Evolutionary conservation across 1,140 invertebrate genomes (phyloP).

Genomic region (Camponotus vicinus): DNA sequence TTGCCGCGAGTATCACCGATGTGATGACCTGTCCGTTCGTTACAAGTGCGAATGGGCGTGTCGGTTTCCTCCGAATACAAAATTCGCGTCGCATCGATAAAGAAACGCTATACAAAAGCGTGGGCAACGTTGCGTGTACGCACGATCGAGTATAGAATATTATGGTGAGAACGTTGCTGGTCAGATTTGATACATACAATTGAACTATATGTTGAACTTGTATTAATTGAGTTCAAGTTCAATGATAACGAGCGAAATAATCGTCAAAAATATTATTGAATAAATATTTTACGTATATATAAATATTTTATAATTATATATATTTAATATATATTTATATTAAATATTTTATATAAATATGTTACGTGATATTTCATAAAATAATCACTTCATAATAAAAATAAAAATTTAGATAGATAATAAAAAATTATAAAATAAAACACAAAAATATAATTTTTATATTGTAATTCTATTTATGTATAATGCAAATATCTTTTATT

Average conservation of each 20-base stretch:
- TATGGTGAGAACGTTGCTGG: neutral
- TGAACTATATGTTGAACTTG: neutral
- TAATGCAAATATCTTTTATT: neutral
- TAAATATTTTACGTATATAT: neutral
- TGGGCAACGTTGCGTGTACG: conserved; percentile 34
- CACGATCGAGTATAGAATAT: neutral
- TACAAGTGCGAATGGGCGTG: conserved; percentile 65
- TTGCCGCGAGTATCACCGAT: conserved; percentile 46
- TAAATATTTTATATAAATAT: neutral
- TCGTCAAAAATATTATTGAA: neutral
- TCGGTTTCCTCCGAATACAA: conserved; percentile 61
- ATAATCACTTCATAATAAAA: neutral
- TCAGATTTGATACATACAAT: neutral
- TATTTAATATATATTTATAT: no score
- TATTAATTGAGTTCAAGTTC: conserved; percentile 11
- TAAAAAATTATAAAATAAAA: no score
- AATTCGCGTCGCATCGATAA: conserved; percentile 20
- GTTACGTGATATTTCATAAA: neutral
- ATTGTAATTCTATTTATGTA: neutral
- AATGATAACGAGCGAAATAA: neutral
- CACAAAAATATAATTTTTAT: neutral
- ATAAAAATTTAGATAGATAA: neutral
- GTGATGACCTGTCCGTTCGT: conserved; percentile 56
- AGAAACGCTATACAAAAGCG: conserved; percentile 28
- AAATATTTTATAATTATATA: no score